Conservation (phyloP, 2,888 invertebrate genomes). For the Dicyrtomina minuta region DNA sequence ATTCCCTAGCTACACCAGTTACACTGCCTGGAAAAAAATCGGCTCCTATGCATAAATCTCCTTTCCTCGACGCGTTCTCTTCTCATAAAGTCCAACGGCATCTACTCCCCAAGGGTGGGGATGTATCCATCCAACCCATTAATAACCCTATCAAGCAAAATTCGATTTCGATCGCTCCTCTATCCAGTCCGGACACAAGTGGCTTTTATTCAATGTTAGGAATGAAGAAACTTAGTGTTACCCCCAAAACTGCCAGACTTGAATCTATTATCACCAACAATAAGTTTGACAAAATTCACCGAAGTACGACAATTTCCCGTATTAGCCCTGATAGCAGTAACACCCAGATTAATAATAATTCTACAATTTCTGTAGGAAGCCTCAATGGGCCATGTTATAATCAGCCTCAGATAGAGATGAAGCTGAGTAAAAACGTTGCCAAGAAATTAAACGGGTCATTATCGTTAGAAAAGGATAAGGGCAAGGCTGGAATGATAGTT, state of each 20-base stretch:
- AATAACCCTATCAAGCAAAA: background rate
- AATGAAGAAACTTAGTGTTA: too few relatives aligned
- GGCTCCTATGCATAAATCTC: slow-evolving; percentile 15
- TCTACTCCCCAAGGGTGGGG: slow-evolving; percentile 31
- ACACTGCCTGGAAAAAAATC: slow-evolving; percentile 6
- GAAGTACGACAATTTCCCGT: slow-evolving; percentile 23
- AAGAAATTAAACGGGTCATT: slow-evolving; percentile 21
- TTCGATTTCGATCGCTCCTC: too few relatives aligned
- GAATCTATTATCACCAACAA: background rate
- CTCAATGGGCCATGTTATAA: too few relatives aligned
- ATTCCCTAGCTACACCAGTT: background rate
- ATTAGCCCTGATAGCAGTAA: slow-evolving; percentile 9
- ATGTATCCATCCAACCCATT: slow-evolving; percentile 38
- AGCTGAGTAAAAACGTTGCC: slow-evolving; percentile 12
- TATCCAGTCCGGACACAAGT: too few relatives aligned
- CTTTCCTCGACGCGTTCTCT: slow-evolving; percentile 18
- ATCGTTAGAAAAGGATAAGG: background rate
- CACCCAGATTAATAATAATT: slow-evolving; percentile 1
- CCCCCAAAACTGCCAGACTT: too few relatives aligned
- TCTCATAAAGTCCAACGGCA: slow-evolving; percentile 11
- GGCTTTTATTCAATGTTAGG: too few relatives aligned
- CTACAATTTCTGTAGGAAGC: too few relatives aligned
- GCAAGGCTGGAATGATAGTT: background rate
- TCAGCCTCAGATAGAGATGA: background rate
- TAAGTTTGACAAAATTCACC: background rate